Conservation (phyloP, 2,113 vertebrate species). For the Rhinopomastus cyanomelas region DNA sequence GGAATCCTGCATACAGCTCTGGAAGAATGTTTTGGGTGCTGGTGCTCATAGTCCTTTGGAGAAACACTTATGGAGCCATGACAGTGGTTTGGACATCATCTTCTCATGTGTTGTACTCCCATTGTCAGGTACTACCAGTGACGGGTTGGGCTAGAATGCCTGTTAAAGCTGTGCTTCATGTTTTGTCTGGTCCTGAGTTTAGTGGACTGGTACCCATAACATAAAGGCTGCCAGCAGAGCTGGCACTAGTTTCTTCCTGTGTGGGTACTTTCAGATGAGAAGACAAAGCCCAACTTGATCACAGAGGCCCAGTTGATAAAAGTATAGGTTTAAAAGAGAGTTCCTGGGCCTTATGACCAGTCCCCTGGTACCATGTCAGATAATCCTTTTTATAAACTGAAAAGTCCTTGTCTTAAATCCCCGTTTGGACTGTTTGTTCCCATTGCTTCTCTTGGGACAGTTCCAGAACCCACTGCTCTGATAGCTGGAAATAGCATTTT, state of each 20-base stretch:
- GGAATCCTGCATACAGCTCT: neutral
- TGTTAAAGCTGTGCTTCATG: neutral
- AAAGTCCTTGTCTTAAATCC: conserved; percentile 66
- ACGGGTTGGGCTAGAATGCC: neutral
- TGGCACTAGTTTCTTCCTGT: neutral
- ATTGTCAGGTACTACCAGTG: neutral
- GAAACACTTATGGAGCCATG: neutral
- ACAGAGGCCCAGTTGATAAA: neutral
- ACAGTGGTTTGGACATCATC: neutral
- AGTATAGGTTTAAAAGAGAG: neutral
- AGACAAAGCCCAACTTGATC: neutral
- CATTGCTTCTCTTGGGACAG: conserved; percentile 55
- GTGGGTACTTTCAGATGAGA: neutral
- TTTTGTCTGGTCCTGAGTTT: neutral
- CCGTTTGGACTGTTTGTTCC: conserved; percentile 61
- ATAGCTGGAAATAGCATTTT: conserved; percentile 63
- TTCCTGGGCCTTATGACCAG: conserved; percentile 17
- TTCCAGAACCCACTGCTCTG: conserved; percentile 65
- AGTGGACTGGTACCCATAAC: neutral
- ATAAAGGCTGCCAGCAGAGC: neutral
- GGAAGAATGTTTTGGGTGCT: neutral
- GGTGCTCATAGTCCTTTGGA: neutral
- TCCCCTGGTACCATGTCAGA: conserved; percentile 50
- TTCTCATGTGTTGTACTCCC: neutral
- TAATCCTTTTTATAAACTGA: conserved; percentile 65